Evolutionary conservation across 2,113 vertebrate species (phyloP), one percentile per base, ranked within the genome.

Genomic region (Coracopsis vasa): DNA sequence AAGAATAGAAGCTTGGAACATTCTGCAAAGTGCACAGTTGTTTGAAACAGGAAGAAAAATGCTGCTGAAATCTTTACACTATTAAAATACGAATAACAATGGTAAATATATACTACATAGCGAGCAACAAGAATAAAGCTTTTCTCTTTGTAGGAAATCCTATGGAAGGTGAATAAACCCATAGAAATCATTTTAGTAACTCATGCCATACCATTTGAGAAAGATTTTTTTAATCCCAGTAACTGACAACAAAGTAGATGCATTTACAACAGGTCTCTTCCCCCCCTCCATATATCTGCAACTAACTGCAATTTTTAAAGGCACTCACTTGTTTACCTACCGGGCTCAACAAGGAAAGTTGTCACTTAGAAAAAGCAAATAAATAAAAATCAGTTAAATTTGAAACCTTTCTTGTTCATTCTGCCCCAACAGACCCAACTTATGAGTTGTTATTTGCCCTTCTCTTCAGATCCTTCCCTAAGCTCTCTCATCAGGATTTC

Each of bases 401-500:
- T 75, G 65, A 44, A 92, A 82, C 53, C 47, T 90, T 90, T 35
- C 74, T 80, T 58, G 37, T 37, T 95, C 33, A 0, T 81, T 95
- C 47, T 75, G 51, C 51, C 61, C 70, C 73, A n/a, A 1, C 12
- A 84, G 42, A 44, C 78, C 83, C 89, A 58, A 74, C 44, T 53
- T 18, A 31, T 0, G 47, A 86, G 56, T 24, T 25, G 92, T 61
- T 81, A 75, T 75, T 91, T 77, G 71, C 31, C 44, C 48, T 70
- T 88, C 83, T 65, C 61, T 85, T 92, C 77, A 79, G 86, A 91
- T 58, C 80, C 58, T 72, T 58, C 65, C 51, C 61, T 89, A 87
- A 92, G 80, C 71, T 90, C 71, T 86, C 86, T 80, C 90, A 54
- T 90, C 83, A 91, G 80, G 80, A 87, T 96, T 96, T 96, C 94